Evolutionary conservation across 2,797 vertebrate genomes (phyloP).

Genomic region (Malurus leucopterus): DNA sequence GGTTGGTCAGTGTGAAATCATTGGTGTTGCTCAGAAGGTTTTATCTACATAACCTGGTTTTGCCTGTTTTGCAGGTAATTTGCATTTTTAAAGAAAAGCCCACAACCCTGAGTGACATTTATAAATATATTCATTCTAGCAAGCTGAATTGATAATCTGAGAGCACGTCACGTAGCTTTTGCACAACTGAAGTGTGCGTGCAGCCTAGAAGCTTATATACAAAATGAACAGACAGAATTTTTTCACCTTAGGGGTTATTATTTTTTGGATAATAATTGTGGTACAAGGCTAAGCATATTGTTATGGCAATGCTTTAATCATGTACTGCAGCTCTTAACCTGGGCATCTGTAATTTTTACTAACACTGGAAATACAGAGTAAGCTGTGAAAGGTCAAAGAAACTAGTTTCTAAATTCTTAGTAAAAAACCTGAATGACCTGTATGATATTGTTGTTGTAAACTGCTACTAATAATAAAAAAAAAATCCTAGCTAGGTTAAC

Average conservation of each 20-base stretch:
- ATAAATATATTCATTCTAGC: background rate
- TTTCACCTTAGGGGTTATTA: background rate
- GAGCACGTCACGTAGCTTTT: background rate
- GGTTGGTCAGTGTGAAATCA: background rate
- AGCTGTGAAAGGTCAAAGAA: background rate
- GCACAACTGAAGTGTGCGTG: background rate
- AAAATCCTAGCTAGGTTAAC: conserved; percentile 16
- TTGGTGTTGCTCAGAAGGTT: background rate
- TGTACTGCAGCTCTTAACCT: background rate
- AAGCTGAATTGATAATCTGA: background rate
- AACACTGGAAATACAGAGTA: background rate
- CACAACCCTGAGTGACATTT: background rate
- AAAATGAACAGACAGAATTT: background rate
- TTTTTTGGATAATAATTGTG: background rate
- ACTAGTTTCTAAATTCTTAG: background rate
- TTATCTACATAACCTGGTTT: background rate
- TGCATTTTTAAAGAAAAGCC: background rate
- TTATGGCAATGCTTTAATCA: background rate
- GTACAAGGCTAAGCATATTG: background rate
- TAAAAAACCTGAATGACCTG: background rate
- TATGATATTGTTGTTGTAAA: background rate
- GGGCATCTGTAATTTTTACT: background rate
- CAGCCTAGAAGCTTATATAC: background rate
- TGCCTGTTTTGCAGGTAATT: background rate
- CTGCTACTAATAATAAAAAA: background rate